phyloP scores from a whole-genome alignment of 1,140 invertebrate genomes.

The Riptortus pedestris region DNA sequence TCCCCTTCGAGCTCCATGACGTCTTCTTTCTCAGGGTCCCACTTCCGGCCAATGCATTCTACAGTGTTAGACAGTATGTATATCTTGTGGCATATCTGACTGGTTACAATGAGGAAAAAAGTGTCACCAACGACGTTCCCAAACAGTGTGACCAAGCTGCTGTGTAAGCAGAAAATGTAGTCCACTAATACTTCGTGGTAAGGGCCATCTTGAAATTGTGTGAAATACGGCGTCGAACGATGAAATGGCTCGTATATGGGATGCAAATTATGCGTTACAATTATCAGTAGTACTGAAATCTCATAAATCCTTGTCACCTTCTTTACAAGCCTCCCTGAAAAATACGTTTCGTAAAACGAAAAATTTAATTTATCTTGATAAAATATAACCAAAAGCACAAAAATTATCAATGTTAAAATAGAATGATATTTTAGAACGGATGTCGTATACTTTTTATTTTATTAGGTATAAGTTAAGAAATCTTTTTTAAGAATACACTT shows the following conservation, averaged over 20 bases:
- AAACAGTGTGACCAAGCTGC: background rate
- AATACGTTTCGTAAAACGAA: no score
- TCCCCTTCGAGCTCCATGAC: background rate
- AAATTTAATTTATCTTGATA: background rate
- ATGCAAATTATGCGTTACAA: background rate
- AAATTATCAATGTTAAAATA: no score
- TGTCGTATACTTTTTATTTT: no score
- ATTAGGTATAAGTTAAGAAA: no score
- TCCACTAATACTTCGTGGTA: background rate
- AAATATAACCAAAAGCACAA: no score
- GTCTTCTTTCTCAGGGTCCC: background rate
- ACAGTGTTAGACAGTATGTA: background rate
- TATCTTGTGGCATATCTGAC: background rate
- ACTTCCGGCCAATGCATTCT: background rate
- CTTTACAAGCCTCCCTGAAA: background rate
- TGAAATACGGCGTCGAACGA: background rate
- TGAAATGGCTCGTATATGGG: background rate
- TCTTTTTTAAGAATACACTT: no score
- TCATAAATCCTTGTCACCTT: background rate
- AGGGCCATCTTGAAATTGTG: background rate
- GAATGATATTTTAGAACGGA: no score
- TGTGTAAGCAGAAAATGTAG: background rate
- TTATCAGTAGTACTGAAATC: background rate
- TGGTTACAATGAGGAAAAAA: background rate
- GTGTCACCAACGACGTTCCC: background rate